Base-by-base conservation (phyloP, 2,113 vertebrate species). In the Pelusios castaneus region DNA sequence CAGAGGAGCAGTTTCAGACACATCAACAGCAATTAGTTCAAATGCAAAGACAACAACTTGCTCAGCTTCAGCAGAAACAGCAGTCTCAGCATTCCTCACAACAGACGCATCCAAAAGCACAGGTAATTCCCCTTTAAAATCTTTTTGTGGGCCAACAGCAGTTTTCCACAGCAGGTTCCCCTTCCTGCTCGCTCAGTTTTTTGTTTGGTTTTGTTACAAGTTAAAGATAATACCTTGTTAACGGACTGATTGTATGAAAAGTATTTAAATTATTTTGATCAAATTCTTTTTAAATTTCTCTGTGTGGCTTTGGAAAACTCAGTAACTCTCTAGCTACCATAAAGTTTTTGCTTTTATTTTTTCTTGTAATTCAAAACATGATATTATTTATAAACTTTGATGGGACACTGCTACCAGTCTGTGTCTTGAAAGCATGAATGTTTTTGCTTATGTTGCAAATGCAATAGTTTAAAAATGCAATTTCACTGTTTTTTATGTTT, bases 21-120 rank as follows among this genome's bases (percentile, higher is more conserved):
- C 99, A 99, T 96, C 99, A 99, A 92, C 99, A 99, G 97, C 99
- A 99, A 96, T 93, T 99, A 92, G 98, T 98, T 90, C 99, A 99
- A 95, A 99, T 99, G 99, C 99, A 99, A 96, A 98, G 98, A 92
- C 98, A 99, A 93, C 99, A 99, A 76, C 98, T 99, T 87, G 98
- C 98, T 76, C 99, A 99, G 97, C 98, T 99, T 92, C 98, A 99
- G 92, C 98, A 99, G 96, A 98, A 99, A 95, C 98, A 98, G 91
- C 98, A 98, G 29, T 98, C 97, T 85, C 98, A 98, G 98, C 98
- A 98, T 97, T 98, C 98, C 92, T 97, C 98, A 2, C 98, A 98
- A 19, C 98, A 98, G 97, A 97, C 98, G 31, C 98, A 97, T 93
- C 98, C 97, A 78, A 98, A 98, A 98, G 97, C 98, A 98, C 98